Conservation (phyloP, 2,797 vertebrate genomes). For the Ptychobarbus kaznakovi region DNA sequence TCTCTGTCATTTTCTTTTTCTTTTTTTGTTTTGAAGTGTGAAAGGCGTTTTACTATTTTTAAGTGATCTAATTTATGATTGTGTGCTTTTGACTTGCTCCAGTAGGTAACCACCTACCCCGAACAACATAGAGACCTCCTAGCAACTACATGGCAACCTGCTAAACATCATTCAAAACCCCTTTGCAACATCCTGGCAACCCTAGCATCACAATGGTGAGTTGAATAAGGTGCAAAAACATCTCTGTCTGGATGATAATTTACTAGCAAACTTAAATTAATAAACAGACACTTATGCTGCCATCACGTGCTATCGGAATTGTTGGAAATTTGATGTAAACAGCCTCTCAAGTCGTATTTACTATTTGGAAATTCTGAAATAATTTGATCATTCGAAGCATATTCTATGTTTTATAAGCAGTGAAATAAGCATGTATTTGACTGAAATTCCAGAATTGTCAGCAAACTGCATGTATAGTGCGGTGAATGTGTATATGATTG, state of each 20-base stretch:
- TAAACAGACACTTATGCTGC: background rate
- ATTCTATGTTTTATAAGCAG: too few relatives aligned
- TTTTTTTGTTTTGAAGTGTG: background rate
- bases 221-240: background rate
- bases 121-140: background rate
- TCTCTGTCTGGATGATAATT: background rate
- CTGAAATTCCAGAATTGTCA: too few relatives aligned
- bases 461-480: too few relatives aligned
- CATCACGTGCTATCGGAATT: too few relatives aligned
- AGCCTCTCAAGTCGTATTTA: too few relatives aligned
- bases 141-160: background rate
- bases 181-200: background rate
- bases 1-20: fast-evolving
- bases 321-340: too few relatives aligned
- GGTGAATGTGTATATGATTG: too few relatives aligned
- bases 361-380: too few relatives aligned
- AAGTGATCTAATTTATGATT: background rate
- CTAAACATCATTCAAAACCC: background rate
- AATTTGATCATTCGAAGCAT: too few relatives aligned
- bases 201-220: background rate
- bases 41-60: background rate
- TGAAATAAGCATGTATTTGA: too few relatives aligned
- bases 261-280: background rate
- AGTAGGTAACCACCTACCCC: background rate
- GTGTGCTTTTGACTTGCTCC: background rate